Evolutionary conservation across 2,888 invertebrate genomes (phyloP).

Genomic region (Nowickia ferox): DNA sequence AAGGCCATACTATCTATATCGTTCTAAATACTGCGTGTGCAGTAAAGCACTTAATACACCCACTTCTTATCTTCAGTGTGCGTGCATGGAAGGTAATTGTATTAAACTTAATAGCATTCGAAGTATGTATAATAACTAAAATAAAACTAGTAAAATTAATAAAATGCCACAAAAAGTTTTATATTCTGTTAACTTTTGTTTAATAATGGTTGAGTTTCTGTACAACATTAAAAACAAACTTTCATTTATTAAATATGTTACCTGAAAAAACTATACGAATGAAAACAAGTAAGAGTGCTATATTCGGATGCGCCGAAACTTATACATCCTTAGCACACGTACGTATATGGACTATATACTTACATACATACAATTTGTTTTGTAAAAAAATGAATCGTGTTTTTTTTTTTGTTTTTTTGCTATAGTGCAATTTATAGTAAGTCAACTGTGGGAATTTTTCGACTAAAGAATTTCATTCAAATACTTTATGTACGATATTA

Average conservation of each 20-base stretch:
- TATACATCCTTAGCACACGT: no score
- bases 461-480: no score
- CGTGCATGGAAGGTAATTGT: constrained; percentile 29
- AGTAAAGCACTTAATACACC: not conserved
- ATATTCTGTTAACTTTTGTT: constrained; percentile 13
- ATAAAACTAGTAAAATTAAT: not conserved
- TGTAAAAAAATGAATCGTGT: no score
- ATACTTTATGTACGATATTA: no score
- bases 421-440: no score
- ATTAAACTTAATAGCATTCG: constrained; percentile 56
- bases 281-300: not conserved
- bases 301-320: no score
- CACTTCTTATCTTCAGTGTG: not conserved
- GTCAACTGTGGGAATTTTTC: no score
- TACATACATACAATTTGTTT: no score
- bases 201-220: constrained; percentile 30
- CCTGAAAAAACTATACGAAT: not conserved
- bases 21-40: not conserved
- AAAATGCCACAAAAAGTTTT: constrained; percentile 45
- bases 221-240: constrained; percentile 57
- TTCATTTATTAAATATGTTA: constrained; percentile 47
- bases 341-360: no score
- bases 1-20: no score
- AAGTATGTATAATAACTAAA: constrained; percentile 4
- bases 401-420: no score